A percentile compares a stretch with the other conserved stretches of the same genome.
phyloP scores from a whole-genome alignment of 2,888 invertebrate genomes.

The Myopa tessellatipennis region DNA sequence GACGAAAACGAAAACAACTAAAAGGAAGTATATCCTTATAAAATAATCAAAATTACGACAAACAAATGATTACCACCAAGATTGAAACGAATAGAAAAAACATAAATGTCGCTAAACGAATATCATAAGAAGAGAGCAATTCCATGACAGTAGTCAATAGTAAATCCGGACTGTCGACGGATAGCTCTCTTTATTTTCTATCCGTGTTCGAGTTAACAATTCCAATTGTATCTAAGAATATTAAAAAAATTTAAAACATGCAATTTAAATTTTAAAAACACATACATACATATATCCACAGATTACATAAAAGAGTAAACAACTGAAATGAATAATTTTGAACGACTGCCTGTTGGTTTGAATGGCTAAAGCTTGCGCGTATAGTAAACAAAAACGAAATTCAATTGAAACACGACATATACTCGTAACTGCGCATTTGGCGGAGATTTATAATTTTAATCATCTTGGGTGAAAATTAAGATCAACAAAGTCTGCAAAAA shows the following conservation, averaged over 20 bases:
- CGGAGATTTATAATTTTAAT: constrained; percentile 44
- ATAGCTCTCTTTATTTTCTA: constrained; percentile 97
- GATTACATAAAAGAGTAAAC: too few species aligned
- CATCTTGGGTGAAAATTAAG: background rate
- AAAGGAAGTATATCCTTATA: background rate
- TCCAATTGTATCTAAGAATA: constrained; percentile 15
- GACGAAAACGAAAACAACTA: background rate
- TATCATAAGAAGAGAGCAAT: constrained; percentile 99
- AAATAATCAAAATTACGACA: background rate
- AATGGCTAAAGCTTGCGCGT: background rate
- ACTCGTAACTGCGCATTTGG: constrained; percentile 58
- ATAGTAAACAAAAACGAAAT: background rate
- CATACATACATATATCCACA: too few species aligned
- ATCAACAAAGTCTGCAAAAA: background rate
- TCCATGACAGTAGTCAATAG: constrained; percentile 95
- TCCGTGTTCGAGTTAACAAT: constrained; percentile 53
- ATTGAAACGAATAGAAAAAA: background rate
- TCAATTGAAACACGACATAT: background rate
- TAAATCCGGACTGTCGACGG: constrained; percentile 97
- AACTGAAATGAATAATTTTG: too few species aligned
- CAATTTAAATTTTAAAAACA: too few species aligned
- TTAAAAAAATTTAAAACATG: too few species aligned
- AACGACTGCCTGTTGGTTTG: background rate
- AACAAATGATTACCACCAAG: background rate
- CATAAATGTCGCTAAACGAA: constrained; percentile 68